Conservation (phyloP, 2,797 vertebrate species). For the Anomalospiza imberbis region DNA sequence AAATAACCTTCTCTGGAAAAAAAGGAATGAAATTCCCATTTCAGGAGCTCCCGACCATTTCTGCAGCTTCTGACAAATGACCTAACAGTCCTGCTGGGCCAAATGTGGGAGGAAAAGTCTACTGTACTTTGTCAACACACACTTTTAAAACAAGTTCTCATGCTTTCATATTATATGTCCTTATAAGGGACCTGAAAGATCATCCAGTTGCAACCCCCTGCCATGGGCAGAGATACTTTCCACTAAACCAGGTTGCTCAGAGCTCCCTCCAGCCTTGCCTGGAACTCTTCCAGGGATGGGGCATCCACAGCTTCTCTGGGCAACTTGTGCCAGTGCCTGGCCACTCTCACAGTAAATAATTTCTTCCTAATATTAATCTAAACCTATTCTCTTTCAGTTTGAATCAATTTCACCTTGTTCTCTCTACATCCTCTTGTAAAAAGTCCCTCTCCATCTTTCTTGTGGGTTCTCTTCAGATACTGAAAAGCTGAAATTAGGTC, state of each 20-base stretch:
- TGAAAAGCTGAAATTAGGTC: background rate
- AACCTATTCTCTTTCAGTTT: background rate
- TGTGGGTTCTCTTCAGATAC: background rate
- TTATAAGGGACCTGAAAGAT: background rate
- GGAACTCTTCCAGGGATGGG: background rate
- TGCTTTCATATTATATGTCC: background rate
- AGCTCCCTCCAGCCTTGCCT: background rate
- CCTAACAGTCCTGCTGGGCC: background rate
- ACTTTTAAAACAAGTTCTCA: background rate
- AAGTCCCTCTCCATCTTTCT: background rate
- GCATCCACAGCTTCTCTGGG: background rate
- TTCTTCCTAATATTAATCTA: background rate
- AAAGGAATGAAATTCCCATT: accelerated
- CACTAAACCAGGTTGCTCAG: background rate
- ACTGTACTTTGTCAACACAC: background rate
- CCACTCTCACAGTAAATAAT: background rate
- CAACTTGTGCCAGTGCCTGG: background rate
- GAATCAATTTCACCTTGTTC: background rate
- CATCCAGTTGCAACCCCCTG: background rate
- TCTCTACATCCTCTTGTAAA: background rate
- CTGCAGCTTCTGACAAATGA: background rate
- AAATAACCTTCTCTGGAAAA: background rate
- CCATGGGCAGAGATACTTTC: background rate
- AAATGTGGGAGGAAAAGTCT: background rate
- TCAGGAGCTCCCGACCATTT: background rate